Evolutionary conservation across 2,888 invertebrate species (phyloP), one percentile per base, ranked within the genome.

Genomic region (Drosophila pseudotalamancana): DNA sequence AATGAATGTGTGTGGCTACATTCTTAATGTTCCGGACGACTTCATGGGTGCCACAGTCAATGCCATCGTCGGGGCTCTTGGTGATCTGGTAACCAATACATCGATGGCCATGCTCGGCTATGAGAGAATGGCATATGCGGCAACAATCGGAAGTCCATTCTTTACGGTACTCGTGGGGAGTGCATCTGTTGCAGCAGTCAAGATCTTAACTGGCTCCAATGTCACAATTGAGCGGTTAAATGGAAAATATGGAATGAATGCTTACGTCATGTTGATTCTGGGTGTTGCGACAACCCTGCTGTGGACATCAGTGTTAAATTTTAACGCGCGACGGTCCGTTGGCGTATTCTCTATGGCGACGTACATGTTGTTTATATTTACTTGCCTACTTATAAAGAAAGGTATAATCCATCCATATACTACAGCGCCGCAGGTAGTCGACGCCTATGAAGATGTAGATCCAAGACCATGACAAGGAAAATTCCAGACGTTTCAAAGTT

Each of bases 31-130:
- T 1, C 29, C 46, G 1, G 12, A 16, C 0, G 57, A 61, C 1
- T 72, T 72, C 16, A 59, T 70, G 71, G 71, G 71, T 16, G 62
- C 50, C n/a, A 65, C 72, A 4, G 49, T 72, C 4, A 51, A 39
- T n/a, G 43, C 65, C 3, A 37, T 61, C 1, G 46, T 57, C 0
- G 39, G 35, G 0, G 54, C 51, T 0, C 21, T 70, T n/a, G 54
- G 66, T 3, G 49, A 66, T 11, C 18, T 72, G 14, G 29, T 71
- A 3, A 48, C 51, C 2, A 72, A 72, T 45, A 18, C 55, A 0
- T 37, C 55, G 1, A 66, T 72, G 72, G 72, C 72, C 8, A 3
- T 18, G 21, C 71, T 71, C 8, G 72, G 72, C 6, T 72, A 71
- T 16, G 72, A 66, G 6, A 50, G 32, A 40, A 72, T 72, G 72